A percentile compares a stretch with the other conserved stretches of the same genome.
Conservation (phyloP, 2,113 vertebrate species). For the Nannospalax galili region DNA sequence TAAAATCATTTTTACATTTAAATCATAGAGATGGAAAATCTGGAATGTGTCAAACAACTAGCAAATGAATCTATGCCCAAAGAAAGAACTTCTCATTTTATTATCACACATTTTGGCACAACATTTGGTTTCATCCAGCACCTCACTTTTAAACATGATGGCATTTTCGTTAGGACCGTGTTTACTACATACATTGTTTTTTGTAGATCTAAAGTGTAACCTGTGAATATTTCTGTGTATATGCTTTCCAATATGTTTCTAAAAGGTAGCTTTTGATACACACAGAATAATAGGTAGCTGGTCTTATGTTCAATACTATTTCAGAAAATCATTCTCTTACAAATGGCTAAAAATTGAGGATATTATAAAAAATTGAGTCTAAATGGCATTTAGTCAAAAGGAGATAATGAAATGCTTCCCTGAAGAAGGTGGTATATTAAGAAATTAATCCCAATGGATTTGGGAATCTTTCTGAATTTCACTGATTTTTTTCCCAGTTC, state of each 20-base stretch:
- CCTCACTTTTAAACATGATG: conserved; percentile 33
- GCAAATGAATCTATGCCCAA: background rate
- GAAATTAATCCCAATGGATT: conserved; percentile 83
- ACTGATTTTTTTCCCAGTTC: conserved; percentile 78
- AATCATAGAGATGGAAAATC: background rate
- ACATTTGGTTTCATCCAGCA: background rate
- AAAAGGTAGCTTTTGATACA: conserved; percentile 55
- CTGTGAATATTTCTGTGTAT: conserved; percentile 28
- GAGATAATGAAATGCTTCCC: conserved; percentile 82
- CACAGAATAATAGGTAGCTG: conserved; percentile 42
- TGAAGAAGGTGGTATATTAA: conserved; percentile 83
- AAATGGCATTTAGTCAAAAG: conserved; percentile 80
- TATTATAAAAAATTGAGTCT: conserved; percentile 82
- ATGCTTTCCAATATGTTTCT: conserved; percentile 27
- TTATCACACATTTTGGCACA: background rate
- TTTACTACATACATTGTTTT: conserved; percentile 34
- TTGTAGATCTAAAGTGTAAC: background rate
- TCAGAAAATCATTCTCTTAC: conserved; percentile 48
- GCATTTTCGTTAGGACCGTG: background rate
- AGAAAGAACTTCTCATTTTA: conserved; percentile 27
- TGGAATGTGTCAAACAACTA: background rate
- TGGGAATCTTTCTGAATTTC: conserved; percentile 83
- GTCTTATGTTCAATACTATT: conserved; percentile 60
- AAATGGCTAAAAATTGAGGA: conserved; percentile 76
- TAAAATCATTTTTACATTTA: background rate